Evolutionary conservation across 2,888 invertebrate genomes (phyloP), one percentile per base, ranked within the genome.

Genomic region (Tetranychus truncatus): DNA sequence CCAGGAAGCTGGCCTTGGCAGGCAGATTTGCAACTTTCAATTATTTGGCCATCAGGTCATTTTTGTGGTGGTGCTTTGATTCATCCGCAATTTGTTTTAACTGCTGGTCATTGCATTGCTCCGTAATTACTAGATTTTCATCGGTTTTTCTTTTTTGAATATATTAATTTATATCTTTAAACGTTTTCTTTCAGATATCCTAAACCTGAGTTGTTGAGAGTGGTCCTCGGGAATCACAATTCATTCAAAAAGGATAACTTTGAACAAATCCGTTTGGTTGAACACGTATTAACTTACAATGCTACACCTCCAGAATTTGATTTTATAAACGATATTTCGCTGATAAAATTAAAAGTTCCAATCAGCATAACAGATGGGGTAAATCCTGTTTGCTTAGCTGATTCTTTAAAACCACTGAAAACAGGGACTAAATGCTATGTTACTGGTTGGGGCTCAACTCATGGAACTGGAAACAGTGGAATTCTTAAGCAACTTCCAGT

Each of bases 371-470:
- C 74, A 11, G 24, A 77, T 6, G 71, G 46, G 45, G 76, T 76
- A 1, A 72, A 72, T 5, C 77, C 78, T 1, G 72, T 80, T 7
- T 81, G 81, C 76, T 77, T 81, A 24, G 80, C 81, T 0, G 76
- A 76, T 1, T 45, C 74, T 18, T 74, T 73, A 8, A 80, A 80
- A 24, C 44, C 21, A 9, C 75, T 80, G 8, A 21, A 74, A 20
- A 74, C 77, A 21, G 80, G 80, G 1, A 79, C 79, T 20, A 34
- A 76, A 24, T 81, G 81, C 73, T 77, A 79, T 46, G 80, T 80
- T 8, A 80, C 81, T 20, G 81, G 81, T 24, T 81, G 81, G 81
- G 81, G 81, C 15, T 21, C 67, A 71, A 69, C 45, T 55, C 55
- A 45, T 18, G 74, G 74, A 45, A 69, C 45, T 11, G 72, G 72